Evolutionary conservation across 2,888 invertebrate genomes (phyloP), one percentile per base, ranked within the genome.

Genomic region (Scaptomyza tumidula): DNA sequence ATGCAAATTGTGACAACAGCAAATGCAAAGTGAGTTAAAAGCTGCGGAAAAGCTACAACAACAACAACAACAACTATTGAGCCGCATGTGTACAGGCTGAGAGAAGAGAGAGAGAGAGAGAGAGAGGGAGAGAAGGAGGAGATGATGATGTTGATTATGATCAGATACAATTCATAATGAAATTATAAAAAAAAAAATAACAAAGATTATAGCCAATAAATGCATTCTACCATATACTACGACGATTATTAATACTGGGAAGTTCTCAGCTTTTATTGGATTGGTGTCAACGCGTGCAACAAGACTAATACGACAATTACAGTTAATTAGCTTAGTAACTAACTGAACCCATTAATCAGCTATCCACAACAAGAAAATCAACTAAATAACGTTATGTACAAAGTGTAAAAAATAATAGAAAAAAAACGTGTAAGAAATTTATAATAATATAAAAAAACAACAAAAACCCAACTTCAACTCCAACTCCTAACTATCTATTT

Each of bases 1-100:
- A 86, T 86, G 86, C 88, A 87, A 86, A 86, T 86, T 83, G 81
- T 82, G 88, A 86, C 88, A 84, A 84, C 79, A 71, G 78, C 75
- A 74, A 78, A 84, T 82, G 86, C 81, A 84, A 82, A 75, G 62
- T 76, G 75, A 75, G 54, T 50, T 49, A 64, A 68, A 77, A 77
- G 71, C 80, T 72, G 73, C 45, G 67, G 58, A 70, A 73, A 52
- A 68, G 58, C 41, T 60, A 71, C 56, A 35, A 13, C 11, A 63
- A 56, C 39, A 62, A 71, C 55, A 62, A 71, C 55, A 64, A 56
- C 29, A 61, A 54, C 57, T 50, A 57, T 46, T 39, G 48, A 48
- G 52, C 41, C 54, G 69, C 68, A 77, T 86, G 73, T 80, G 76
- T 71, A 73, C 73, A 75, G 71, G 74, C 71, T 59, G 76, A 61